Percentiles rank a stretch among this genome's conserved stretches.
Evolutionary conservation across 2,888 invertebrate species (phyloP).

Genomic region (Spialia ferax): DNA sequence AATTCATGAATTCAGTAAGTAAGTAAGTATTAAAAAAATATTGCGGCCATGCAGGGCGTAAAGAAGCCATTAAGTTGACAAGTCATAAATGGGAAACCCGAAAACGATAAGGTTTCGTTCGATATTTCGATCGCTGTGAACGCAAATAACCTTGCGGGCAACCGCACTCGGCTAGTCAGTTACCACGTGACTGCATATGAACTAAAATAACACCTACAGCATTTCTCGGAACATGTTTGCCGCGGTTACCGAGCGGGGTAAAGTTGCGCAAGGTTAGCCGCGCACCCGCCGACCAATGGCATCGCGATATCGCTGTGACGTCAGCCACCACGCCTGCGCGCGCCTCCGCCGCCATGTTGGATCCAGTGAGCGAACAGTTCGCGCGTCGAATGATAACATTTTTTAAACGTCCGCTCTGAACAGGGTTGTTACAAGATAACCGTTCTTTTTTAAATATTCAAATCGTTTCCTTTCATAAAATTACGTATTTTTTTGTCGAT

Average conservation of each 20-base stretch:
- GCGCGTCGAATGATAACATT: constrained; percentile 55
- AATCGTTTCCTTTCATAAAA: too few species aligned
- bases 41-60: too few species aligned
- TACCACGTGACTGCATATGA: constrained; percentile 53
- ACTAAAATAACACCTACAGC: constrained; percentile 64
- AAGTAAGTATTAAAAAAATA: too few species aligned
- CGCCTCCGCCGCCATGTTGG: constrained; percentile 80
- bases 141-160: constrained; percentile 48
- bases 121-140: constrained; percentile 10
- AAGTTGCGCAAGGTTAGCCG: constrained; percentile 81
- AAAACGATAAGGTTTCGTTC: constrained; percentile 10
- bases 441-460: constrained; percentile 31
- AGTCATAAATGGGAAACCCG: neutral
- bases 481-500: too few species aligned
- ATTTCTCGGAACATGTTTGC: constrained; percentile 69
- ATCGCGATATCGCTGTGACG: constrained; percentile 68
- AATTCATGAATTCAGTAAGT: too few species aligned
- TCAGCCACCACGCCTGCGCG: constrained; percentile 85
- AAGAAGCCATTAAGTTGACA: neutral
- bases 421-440: constrained; percentile 7
- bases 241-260: constrained; percentile 67
- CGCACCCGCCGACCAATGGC: constrained; percentile 69
- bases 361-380: constrained; percentile 51
- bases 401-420: constrained; percentile 44
- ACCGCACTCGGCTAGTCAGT: constrained; percentile 39